These are phyloP conservation scores for Saimiri boliviensis DNA, from an alignment of 2,113 vertebrate genomes.

Conservation along the genomic window DNA sequence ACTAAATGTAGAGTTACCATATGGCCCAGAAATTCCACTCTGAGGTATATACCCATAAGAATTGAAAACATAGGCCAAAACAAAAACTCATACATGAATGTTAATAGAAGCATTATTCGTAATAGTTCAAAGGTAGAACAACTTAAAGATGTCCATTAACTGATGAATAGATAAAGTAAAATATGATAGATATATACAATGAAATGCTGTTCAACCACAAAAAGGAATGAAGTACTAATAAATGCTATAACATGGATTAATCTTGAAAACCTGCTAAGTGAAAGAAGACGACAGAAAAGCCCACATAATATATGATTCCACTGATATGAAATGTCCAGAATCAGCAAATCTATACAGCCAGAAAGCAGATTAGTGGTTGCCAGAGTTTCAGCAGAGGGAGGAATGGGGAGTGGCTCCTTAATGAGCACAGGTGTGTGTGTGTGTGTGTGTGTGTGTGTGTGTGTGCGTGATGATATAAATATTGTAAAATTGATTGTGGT, in stretches of 20 bases:
- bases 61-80: neutral
- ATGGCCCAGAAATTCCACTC: neutral
- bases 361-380: neutral
- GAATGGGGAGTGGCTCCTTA: neutral
- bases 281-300: neutral
- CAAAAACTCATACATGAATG: neutral
- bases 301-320: neutral
- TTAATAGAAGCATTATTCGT: neutral
- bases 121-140: neutral
- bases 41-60: neutral
- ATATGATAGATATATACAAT: neutral
- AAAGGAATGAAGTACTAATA: neutral
- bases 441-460: neutral
- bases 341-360: neutral
- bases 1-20: neutral
- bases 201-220: neutral
- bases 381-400: no score
- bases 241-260: neutral
- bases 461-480: neutral
- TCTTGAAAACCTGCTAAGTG: neutral
- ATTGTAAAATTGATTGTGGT: neutral
- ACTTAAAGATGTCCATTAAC: neutral
- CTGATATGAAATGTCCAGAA: neutral
- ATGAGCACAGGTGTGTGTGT: neutral
- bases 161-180: neutral